These are phyloP conservation scores for Apantesis nais DNA, from an alignment of 2,888 invertebrate species.

Conservation along the genomic window DNA sequence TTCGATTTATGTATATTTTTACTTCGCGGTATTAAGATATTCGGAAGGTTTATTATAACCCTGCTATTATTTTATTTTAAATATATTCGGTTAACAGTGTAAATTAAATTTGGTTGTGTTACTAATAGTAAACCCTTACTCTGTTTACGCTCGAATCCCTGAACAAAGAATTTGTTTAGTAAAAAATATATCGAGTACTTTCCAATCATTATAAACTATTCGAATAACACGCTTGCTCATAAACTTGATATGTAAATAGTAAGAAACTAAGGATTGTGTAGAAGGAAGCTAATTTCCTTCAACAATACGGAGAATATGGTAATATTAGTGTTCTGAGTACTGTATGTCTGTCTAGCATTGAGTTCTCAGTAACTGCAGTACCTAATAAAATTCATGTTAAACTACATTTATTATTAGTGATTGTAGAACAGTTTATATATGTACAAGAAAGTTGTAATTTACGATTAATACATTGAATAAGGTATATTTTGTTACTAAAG, in stretches of 20 bases:
- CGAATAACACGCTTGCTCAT: constrained; percentile 30
- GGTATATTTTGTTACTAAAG: background rate
- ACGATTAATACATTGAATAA: background rate
- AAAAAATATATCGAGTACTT: background rate
- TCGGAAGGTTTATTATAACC: too few relatives aligned
- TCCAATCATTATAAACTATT: constrained; percentile 19
- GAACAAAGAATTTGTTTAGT: too few relatives aligned
- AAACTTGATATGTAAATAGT: constrained; percentile 39
- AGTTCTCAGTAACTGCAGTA: constrained; percentile 51
- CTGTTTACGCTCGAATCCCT: background rate
- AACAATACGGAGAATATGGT: constrained; percentile 63
- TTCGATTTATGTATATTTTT: too few relatives aligned
- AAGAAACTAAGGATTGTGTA: constrained; percentile 41
- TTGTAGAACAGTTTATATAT: background rate
- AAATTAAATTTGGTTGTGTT: too few relatives aligned
- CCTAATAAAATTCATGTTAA: constrained; percentile 7
- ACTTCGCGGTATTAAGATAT: too few relatives aligned
- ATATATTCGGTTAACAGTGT: too few relatives aligned
- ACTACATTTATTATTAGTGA: constrained; percentile 5
- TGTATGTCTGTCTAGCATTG: constrained; percentile 33
- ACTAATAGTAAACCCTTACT: too few relatives aligned
- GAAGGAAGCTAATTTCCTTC: constrained; percentile 70
- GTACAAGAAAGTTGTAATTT: background rate
- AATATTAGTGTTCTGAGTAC: constrained; percentile 49
- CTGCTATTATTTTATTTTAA: too few relatives aligned